Evolutionary conservation across 2,888 invertebrate species (phyloP).

Genomic region (Serrognathus titanus): DNA sequence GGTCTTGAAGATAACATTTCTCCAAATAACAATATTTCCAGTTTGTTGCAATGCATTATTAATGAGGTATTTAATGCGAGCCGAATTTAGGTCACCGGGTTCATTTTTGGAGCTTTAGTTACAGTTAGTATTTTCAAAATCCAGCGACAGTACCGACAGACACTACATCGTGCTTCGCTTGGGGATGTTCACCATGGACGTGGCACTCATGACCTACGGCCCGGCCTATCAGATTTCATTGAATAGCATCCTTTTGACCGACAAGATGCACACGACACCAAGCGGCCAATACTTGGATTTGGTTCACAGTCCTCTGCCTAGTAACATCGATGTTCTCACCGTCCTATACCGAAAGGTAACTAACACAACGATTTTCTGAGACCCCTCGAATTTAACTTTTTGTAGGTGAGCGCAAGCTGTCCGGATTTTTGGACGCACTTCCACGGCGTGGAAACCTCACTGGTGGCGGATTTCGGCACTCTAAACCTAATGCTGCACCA

Average conservation of each 20-base stretch:
- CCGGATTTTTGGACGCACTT: slow-evolving; percentile 80
- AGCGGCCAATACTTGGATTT: slow-evolving; percentile 76
- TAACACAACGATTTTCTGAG: not conserved
- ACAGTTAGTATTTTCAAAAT: slow-evolving; percentile 63
- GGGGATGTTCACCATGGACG: slow-evolving; percentile 66
- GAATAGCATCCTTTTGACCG: slow-evolving; percentile 63
- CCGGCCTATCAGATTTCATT: slow-evolving; percentile 71
- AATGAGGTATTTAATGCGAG: slow-evolving; percentile 55
- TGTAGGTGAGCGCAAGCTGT: slow-evolving; percentile 72
- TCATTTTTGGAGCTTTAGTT: slow-evolving; percentile 47
- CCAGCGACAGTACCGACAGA: slow-evolving; percentile 62
- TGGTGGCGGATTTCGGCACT: slow-evolving; percentile 67
- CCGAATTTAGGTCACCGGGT: not conserved
- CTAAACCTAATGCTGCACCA: slow-evolving; percentile 67
- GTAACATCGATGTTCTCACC: slow-evolving; percentile 62
- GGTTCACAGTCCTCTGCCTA: slow-evolving; percentile 58
- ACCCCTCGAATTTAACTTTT: not conserved
- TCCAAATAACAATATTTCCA: slow-evolving; percentile 69
- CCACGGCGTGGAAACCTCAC: slow-evolving; percentile 74
- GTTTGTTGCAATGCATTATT: slow-evolving; percentile 66
- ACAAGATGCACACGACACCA: slow-evolving; percentile 70
- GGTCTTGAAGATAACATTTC: slow-evolving; percentile 83
- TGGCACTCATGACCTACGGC: slow-evolving; percentile 75
- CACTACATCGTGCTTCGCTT: slow-evolving; percentile 73
- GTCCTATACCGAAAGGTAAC: slow-evolving; percentile 72